These are phyloP conservation scores for Ardeotis arabs DNA, from an alignment of 2,113 vertebrate genomes.

Conservation along the genomic window DNA sequence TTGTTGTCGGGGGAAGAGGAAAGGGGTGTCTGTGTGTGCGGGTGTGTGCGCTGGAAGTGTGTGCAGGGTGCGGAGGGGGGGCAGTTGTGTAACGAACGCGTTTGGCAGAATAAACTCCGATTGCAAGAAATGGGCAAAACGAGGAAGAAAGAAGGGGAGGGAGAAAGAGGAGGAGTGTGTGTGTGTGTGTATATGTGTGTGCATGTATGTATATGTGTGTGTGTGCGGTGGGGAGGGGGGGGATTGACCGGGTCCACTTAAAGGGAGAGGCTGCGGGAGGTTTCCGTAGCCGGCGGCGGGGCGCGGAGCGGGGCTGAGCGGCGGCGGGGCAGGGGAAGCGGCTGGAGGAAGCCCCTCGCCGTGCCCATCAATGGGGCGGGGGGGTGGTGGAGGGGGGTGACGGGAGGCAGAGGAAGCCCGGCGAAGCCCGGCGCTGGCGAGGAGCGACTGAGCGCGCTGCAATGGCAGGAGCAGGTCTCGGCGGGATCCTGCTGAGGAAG, in stretches of 20 bases:
- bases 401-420: background rate
- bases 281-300: slow-evolving; percentile 32
- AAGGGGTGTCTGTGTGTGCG: slow-evolving; percentile 21
- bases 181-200: background rate
- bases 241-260: slow-evolving; percentile 63
- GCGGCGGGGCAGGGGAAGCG: slow-evolving; percentile 28
- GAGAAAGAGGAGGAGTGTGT: slow-evolving; percentile 57
- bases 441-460: slow-evolving; percentile 11
- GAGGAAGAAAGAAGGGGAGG: slow-evolving; percentile 61
- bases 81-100: slow-evolving; percentile 84
- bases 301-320: slow-evolving; percentile 7
- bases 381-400: background rate
- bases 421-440: background rate
- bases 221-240: slow-evolving; percentile 9
- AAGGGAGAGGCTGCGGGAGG: slow-evolving; percentile 62
- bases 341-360: slow-evolving; percentile 22
- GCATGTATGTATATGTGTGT: background rate
- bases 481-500: slow-evolving; percentile 53
- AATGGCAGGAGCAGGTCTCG: slow-evolving; percentile 53
- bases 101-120: slow-evolving; percentile 76
- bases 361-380: slow-evolving; percentile 32
- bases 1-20: slow-evolving; percentile 58
- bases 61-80: background rate
- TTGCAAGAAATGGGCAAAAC: slow-evolving; percentile 70
- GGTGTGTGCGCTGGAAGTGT: slow-evolving; percentile 12